phyloP scores from a whole-genome alignment of 2,113 vertebrate genomes.

The Felis chaus region DNA sequence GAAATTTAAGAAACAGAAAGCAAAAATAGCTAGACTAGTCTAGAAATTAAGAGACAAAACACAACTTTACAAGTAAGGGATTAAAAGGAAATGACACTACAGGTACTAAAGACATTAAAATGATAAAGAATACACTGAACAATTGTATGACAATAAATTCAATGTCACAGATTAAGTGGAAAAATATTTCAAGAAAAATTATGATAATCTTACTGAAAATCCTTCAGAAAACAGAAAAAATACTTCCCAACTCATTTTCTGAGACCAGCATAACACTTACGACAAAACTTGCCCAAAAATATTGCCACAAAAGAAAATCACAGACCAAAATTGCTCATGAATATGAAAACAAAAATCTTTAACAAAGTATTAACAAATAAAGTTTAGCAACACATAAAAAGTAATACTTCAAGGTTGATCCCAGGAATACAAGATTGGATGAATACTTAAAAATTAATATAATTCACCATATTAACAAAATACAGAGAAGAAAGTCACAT shows the following conservation, averaged over 20 bases:
- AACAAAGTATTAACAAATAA: background rate
- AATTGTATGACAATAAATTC: background rate
- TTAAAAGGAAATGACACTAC: background rate
- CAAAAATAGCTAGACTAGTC: background rate
- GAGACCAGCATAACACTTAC: background rate
- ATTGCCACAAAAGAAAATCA: background rate
- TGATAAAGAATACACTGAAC: background rate
- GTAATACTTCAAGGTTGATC: background rate
- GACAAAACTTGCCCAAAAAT: background rate
- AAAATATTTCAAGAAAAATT: background rate
- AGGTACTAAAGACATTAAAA: background rate
- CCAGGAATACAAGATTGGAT: background rate
- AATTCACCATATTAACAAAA: background rate
- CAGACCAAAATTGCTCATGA: background rate
- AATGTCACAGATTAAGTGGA: background rate
- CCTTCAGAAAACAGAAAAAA: background rate
- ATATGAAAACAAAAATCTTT: background rate
- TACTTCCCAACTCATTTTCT: background rate
- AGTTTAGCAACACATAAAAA: background rate
- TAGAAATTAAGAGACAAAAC: background rate
- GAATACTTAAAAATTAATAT: background rate
- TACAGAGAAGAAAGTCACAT: background rate
- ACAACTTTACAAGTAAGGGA: background rate
- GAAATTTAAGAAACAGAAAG: background rate
- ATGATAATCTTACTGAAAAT: background rate